These are phyloP conservation scores for Carollia perspicillata DNA, from an alignment of 2,113 vertebrate genomes.

Conservation along the genomic window DNA sequence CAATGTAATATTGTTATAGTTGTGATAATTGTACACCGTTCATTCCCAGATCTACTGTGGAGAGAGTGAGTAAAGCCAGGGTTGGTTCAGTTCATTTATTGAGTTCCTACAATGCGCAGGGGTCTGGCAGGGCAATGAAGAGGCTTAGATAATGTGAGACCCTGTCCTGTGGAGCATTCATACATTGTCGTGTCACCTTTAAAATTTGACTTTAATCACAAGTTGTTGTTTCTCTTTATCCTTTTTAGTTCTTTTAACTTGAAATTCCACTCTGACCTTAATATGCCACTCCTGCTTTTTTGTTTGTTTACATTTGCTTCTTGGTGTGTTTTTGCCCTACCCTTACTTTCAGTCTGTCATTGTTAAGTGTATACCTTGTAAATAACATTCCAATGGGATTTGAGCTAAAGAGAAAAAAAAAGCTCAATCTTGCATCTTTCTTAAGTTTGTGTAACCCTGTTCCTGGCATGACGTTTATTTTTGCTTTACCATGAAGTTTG, in stretches of 20 bases:
- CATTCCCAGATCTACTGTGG: neutral
- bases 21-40: neutral
- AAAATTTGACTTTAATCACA: neutral
- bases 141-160: neutral
- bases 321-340: neutral
- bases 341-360: neutral
- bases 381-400: neutral
- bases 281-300: neutral
- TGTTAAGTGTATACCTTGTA: neutral
- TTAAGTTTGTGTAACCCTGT: neutral
- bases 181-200: neutral
- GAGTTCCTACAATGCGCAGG: neutral
- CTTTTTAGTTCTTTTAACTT: constrained; percentile 4
- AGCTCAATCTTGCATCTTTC: neutral
- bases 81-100: neutral
- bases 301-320: neutral
- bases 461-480: neutral
- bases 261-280: constrained; percentile 15
- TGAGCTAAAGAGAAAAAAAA: neutral
- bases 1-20: neutral
- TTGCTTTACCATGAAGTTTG: constrained; percentile 7
- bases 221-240: neutral
- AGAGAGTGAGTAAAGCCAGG: constrained; percentile 9
- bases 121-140: neutral
- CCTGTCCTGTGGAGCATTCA: neutral